These are phyloP conservation scores for Agonopterix arenella DNA, from an alignment of 2,888 invertebrate genomes.

Conservation along the genomic window DNA sequence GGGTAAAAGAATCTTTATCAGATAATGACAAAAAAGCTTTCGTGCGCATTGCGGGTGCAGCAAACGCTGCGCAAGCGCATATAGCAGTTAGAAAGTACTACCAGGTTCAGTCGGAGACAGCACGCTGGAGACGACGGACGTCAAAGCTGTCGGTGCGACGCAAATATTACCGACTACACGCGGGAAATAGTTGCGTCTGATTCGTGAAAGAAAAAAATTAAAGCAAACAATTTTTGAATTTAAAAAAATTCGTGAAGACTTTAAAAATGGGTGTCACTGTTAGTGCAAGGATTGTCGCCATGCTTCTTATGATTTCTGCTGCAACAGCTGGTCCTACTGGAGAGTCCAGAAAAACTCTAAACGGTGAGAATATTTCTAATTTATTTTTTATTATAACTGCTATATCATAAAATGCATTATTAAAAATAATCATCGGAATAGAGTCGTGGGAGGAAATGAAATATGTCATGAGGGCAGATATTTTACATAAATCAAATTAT, in stretches of 20 bases:
- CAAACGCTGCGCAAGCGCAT: slow-evolving; percentile 52
- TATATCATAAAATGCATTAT: no score
- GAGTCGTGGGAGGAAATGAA: no score
- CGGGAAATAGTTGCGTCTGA: slow-evolving; percentile 69
- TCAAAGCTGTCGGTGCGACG: slow-evolving; percentile 32
- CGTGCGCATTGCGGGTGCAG: slow-evolving; percentile 30
- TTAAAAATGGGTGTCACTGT: slow-evolving; percentile 53
- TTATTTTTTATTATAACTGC: no score
- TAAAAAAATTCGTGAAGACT: slow-evolving; percentile 26
- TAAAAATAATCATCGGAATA: no score
- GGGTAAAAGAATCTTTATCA: slow-evolving; percentile 10
- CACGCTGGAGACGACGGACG: slow-evolving; percentile 45
- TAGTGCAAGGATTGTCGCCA: slow-evolving; percentile 59
- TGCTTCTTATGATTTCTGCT: slow-evolving; percentile 55
- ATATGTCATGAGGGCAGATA: no score
- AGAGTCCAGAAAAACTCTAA: slow-evolving; percentile 38
- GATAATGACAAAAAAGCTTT: slow-evolving; percentile 21
- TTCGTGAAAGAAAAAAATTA: slow-evolving; percentile 30
- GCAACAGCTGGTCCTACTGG: slow-evolving; percentile 55
- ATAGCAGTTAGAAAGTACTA: slow-evolving; percentile 66
- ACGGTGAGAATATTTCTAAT: slow-evolving; percentile 38
- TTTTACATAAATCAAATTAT: no score
- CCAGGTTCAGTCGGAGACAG: slow-evolving; percentile 57
- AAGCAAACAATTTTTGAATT: slow-evolving; percentile 12
- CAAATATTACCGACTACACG: slow-evolving; percentile 66